A percentile compares a stretch with the other conserved stretches of the same genome.
These are phyloP conservation scores for Drosophila macrothrix DNA, from an alignment of 2,888 invertebrate genomes.

Conservation along the genomic window DNA sequence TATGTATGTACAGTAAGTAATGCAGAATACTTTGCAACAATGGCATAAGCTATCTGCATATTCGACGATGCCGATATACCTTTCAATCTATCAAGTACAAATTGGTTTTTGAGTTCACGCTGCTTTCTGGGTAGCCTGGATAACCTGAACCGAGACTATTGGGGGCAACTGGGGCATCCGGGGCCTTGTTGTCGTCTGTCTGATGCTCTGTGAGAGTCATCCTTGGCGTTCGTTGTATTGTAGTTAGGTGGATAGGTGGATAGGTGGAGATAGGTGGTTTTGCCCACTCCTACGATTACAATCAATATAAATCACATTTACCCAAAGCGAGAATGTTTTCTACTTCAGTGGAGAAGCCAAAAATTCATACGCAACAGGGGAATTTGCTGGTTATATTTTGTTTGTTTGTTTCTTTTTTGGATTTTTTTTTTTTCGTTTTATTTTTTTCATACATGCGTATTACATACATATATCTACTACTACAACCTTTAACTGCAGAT, in stretches of 20 bases:
- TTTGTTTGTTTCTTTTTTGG: background rate
- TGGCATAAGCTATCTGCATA: constrained; percentile 37
- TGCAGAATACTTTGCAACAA: constrained; percentile 5
- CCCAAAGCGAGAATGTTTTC: constrained; percentile 82
- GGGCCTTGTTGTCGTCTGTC: constrained; percentile 58
- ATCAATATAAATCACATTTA: constrained; percentile 83
- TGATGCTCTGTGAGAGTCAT: constrained; percentile 49
- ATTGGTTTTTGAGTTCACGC: constrained; percentile 56
- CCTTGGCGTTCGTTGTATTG: constrained; percentile 46
- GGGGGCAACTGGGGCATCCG: constrained; percentile 22
- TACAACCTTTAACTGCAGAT: constrained; percentile 45
- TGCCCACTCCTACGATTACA: constrained; percentile 78
- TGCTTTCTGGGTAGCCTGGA: constrained; percentile 36
- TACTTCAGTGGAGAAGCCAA: constrained; percentile 75
- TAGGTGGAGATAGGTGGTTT: constrained; percentile 17
- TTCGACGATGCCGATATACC: constrained; percentile 35
- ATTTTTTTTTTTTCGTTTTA: background rate
- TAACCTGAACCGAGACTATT: background rate
- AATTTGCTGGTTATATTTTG: constrained; percentile 46
- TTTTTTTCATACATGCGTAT: constrained; percentile 16
- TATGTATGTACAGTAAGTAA: constrained; percentile 4
- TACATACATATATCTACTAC: constrained; percentile 22
- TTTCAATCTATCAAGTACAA: constrained; percentile 63
- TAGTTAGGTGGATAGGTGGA: constrained; percentile 49
- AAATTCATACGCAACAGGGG: constrained; percentile 82